phyloP scores from a whole-genome alignment of 2,888 invertebrate genomes.

The Ophion ventricosus region DNA sequence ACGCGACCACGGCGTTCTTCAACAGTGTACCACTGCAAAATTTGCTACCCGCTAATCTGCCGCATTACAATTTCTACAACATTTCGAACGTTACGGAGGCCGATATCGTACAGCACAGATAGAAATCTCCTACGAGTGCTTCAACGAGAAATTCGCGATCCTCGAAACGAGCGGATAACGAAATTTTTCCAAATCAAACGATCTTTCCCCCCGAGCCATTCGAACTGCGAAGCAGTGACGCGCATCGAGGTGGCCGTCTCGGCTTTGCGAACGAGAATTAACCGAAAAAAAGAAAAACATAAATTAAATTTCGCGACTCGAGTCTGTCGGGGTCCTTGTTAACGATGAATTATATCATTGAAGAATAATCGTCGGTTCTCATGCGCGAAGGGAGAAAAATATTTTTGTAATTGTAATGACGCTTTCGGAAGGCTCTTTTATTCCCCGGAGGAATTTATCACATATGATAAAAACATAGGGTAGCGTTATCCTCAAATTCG shows the following conservation, averaged over 20 bases:
- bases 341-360: constrained; percentile 40
- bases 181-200: not conserved
- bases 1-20: constrained; percentile 76
- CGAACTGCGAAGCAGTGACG: not conserved
- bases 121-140: constrained; percentile 58
- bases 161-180: not conserved
- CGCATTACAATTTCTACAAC: constrained; percentile 81
- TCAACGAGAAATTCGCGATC: not conserved
- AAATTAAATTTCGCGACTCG: not conserved
- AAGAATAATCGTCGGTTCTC: constrained; percentile 25
- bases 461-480: not conserved
- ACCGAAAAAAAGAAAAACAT: not conserved
- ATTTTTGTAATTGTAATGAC: constrained; percentile 59
- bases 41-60: constrained; percentile 78
- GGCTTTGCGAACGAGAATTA: not conserved
- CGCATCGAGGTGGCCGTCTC: not conserved
- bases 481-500: not conserved
- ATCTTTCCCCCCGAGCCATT: not conserved
- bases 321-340: constrained; percentile 4
- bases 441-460: not conserved
- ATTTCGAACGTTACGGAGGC: constrained; percentile 78
- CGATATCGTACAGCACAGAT: constrained; percentile 78
- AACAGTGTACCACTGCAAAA: constrained; percentile 77
- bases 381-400: constrained; percentile 33
- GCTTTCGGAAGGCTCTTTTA: not conserved